Evolutionary conservation across 2,113 vertebrate species (phyloP), one percentile per base, ranked within the genome.

Genomic region (Cariama cristata): DNA sequence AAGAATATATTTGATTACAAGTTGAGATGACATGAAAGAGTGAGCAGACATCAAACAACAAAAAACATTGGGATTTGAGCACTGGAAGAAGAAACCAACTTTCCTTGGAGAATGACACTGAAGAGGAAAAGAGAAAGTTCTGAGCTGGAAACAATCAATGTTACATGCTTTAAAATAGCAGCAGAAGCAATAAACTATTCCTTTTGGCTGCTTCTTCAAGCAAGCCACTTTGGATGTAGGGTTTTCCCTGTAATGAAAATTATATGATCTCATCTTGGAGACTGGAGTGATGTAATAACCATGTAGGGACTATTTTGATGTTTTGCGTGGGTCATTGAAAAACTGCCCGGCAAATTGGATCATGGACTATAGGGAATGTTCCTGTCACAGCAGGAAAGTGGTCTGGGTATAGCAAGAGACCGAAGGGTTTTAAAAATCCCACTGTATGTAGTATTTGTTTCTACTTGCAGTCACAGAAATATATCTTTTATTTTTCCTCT

Each of bases 321-420:
- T 67, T 67, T 94, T 97, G 52, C 76, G 85, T 44, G 83, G 84
- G 59, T 88, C 84, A 72, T 68, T 94, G 94, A 89, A 88, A 63
- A 92, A 60, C 50, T 75, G 53, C 52, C 64, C 86, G 77, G 71
- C 40, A 95, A 95, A 95, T 38, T 79, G 84, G 80, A 82, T 82
- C 66, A 18, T 1, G 14, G 85, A 38, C 80, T 79, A 8, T 20
- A 73, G 62, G 89, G 84, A 90, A 82, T 32, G 32, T 59, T 88
- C 67, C 64, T 91, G 40, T 60, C 35, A 10, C 49, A 56, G 56
- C 55, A 74, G 38, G 60, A 93, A 93, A 94, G 80, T 83, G 32
- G 50, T 45, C 59, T 86, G 90, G 45, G 52, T 59, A 81, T 35
- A 89, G 73, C 56, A 92, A 88, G 60, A 69, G 58, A 94, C 80